Evolutionary conservation across 2,797 vertebrate genomes (phyloP).

Genomic region (Hirundo rustica): DNA sequence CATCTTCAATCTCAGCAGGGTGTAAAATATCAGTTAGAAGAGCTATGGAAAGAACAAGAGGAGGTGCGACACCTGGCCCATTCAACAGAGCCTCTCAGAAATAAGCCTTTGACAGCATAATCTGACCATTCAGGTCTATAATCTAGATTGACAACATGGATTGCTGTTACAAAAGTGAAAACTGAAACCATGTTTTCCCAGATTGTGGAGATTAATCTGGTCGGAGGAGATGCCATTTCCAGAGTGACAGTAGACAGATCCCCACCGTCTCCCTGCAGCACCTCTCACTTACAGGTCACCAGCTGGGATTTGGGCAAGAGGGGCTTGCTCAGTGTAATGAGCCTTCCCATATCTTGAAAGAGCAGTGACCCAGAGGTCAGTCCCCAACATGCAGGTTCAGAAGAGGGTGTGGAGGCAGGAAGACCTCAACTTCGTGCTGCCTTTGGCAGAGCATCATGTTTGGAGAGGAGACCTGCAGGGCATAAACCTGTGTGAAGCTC

Average conservation of each 20-base stretch:
- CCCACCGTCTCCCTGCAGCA: accelerated
- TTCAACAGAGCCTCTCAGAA: neutral
- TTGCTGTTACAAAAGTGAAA: conserved; percentile 25
- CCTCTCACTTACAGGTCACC: neutral
- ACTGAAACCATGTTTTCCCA: conserved; percentile 10
- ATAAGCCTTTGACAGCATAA: neutral
- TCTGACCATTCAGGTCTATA: neutral
- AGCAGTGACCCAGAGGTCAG: neutral
- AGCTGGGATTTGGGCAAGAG: neutral
- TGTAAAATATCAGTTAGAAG: neutral
- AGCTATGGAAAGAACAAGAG: neutral
- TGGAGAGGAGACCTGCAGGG: neutral
- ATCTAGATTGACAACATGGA: neutral
- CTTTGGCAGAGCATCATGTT: neutral
- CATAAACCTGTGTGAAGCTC: neutral
- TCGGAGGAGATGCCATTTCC: neutral
- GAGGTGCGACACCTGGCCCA: neutral
- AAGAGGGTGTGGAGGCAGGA: neutral
- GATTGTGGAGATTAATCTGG: neutral
- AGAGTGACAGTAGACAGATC: neutral
- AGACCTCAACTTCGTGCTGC: neutral
- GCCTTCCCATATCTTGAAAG: neutral
- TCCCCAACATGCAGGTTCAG: accelerated
- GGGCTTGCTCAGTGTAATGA: accelerated
- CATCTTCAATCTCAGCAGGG: neutral